These are phyloP conservation scores for Lytechinus pictus DNA, from an alignment of 35 echinoderm and acorn worm species.

Conservation along the genomic window DNA sequence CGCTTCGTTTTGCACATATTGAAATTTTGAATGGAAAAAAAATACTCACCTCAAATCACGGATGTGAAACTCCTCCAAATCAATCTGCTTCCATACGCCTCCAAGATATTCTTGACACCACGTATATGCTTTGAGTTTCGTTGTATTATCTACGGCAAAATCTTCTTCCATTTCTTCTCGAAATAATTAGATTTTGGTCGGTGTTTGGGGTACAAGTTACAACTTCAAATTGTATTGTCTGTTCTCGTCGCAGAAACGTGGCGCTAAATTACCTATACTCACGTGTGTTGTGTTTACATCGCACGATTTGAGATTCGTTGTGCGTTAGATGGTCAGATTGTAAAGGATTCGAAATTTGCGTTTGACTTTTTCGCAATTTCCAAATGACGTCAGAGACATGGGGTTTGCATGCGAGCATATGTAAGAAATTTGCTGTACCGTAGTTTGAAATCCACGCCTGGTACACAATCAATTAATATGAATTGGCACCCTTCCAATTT, in stretches of 20 bases:
- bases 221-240: neutral
- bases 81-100: conserved; percentile 72
- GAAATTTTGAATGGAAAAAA: neutral
- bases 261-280: neutral
- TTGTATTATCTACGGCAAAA: conserved; percentile 71
- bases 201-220: neutral
- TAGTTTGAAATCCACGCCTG: neutral
- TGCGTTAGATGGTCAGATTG: too few species aligned
- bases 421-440: neutral
- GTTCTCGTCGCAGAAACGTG: neutral
- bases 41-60: conserved; percentile 72
- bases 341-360: too few species aligned
- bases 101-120: conserved; percentile 90
- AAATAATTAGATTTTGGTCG: neutral
- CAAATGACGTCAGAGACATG: neutral
- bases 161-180: neutral
- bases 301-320: too few species aligned
- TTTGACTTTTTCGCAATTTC: too few species aligned
- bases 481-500: neutral
- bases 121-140: conserved; percentile 71
- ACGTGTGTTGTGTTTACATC: conserved; percentile 7
- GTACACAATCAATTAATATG: neutral
- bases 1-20: too few species aligned
- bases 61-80: conserved; percentile 86
- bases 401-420: neutral